Evolutionary conservation across 2,113 vertebrate species (phyloP), one percentile per base, ranked within the genome.

Genomic region (Ascaphus truei): DNA sequence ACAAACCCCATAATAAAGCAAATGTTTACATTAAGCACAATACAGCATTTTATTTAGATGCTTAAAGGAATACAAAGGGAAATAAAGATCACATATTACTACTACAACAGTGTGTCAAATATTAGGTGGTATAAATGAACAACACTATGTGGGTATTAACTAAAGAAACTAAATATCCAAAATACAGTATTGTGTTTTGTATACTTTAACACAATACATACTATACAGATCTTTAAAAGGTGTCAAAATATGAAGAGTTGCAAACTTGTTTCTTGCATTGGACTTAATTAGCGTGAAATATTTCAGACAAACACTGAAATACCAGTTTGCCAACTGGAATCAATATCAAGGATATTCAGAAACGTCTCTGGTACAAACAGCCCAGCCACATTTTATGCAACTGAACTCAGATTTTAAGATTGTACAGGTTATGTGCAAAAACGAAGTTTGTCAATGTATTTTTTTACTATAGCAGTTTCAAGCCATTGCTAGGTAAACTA

Each of bases 41-140:
- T 93, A 96, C 94, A 96, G 92, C 92, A 97, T 95, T 96, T 98
- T 98, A 98, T 99, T 96, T 90, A 94, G 92, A 95, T 95, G 95
- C 89, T 92, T 92, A 92, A 92, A 93, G 93, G 92, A 93, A 91
- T 84, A 92, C 88, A 92, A 93, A 92, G 93, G 86, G 91, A 93
- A 93, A 90, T 89, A 91, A 89, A 93, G 85, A 91, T 92, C 92
- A 96, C 92, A 93, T 92, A 94, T 91, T 91, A 90, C 90, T 91
- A 95, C 91, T 92, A 92, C 90, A 92, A 89, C 89, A 89, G 87
- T 88, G 90, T 90, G 88, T 88, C 89, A 89, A 89, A 89, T 89
- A 91, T 90, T 91, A 91, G 88, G 88, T 90, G 89, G 88, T 85
- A 89, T 87, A 91, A 92, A 90, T 83, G 84, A 87, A 89, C 86